Evolutionary conservation across 2,888 invertebrate species (phyloP).

Genomic region (Timandra comae): DNA sequence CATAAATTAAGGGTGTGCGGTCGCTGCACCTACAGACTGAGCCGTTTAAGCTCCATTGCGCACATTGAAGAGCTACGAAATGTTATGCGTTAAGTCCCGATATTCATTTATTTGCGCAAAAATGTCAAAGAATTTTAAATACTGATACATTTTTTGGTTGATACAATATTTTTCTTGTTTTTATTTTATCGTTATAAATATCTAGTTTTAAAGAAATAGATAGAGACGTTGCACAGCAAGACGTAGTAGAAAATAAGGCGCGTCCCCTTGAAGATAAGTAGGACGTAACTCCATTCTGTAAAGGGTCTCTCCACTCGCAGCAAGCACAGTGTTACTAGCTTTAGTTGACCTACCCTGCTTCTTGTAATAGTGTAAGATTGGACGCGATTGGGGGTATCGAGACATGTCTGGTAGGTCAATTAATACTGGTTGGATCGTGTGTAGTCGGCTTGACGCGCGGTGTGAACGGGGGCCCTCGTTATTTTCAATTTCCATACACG

Average conservation of each 20-base stretch:
- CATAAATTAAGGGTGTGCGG: constrained; percentile 57
- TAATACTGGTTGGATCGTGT: constrained; percentile 50
- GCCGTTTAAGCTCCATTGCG: constrained; percentile 56
- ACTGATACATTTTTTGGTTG: too few relatives aligned
- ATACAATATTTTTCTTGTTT: too few relatives aligned
- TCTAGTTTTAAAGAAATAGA: too few relatives aligned
- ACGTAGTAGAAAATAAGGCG: constrained; percentile 70
- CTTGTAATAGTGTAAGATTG: constrained; percentile 48
- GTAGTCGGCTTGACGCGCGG: constrained; percentile 66
- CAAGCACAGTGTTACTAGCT: constrained; percentile 56
- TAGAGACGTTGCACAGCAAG: constrained; percentile 57
- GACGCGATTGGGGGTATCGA: constrained; percentile 51
- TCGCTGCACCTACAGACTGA: constrained; percentile 41
- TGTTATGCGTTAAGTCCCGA: constrained; percentile 11
- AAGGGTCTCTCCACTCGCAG: constrained; percentile 69
- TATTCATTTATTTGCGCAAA: too few relatives aligned
- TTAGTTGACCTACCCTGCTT: constrained; percentile 46
- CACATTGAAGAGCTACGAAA: constrained; percentile 52
- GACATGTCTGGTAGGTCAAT: constrained; percentile 50
- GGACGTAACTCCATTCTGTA: constrained; percentile 73
- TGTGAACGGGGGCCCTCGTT: constrained; percentile 72
- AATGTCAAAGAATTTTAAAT: too few relatives aligned
- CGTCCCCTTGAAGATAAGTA: constrained; percentile 72
- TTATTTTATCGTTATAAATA: too few relatives aligned
- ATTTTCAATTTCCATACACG: constrained; percentile 76